phyloP scores from a whole-genome alignment of 2,888 invertebrate species.

The Ennomos erosarius region DNA sequence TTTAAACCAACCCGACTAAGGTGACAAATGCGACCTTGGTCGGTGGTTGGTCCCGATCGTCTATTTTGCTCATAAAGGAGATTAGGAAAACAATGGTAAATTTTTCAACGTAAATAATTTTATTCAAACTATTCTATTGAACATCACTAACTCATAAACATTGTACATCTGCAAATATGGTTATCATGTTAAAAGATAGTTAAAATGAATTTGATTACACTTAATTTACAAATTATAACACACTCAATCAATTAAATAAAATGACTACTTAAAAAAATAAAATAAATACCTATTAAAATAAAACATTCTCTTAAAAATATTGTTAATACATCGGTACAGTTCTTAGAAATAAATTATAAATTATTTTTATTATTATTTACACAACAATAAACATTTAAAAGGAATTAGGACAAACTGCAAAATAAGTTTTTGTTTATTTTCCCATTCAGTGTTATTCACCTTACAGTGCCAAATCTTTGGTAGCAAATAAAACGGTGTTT shows the following conservation, averaged over 20 bases:
- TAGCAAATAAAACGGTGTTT: slow-evolving; percentile 38
- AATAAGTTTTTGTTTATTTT: slow-evolving; percentile 21
- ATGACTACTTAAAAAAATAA: slow-evolving; percentile 73
- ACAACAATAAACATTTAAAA: slow-evolving; percentile 52
- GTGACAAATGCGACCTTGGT: too few species aligned
- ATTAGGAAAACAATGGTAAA: slow-evolving; percentile 66
- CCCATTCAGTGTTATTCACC: slow-evolving; percentile 14
- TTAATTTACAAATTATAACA: slow-evolving; percentile 68
- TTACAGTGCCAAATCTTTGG: slow-evolving; percentile 42
- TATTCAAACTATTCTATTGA: slow-evolving; percentile 85
- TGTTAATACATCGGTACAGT: slow-evolving; percentile 74
- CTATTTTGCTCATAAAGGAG: too few species aligned
- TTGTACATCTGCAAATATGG: slow-evolving; percentile 85
- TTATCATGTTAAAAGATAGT: slow-evolving; percentile 57
- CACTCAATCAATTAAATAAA: slow-evolving; percentile 76
- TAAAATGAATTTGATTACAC: slow-evolving; percentile 68
- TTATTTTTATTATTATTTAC: slow-evolving; percentile 61
- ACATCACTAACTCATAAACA: slow-evolving; percentile 85
- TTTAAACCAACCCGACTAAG: too few species aligned
- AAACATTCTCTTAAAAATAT: slow-evolving; percentile 68
- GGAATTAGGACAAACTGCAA: slow-evolving; percentile 56
- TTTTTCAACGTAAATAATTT: slow-evolving; percentile 85
- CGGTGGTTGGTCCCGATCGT: too few species aligned
- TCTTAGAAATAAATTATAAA: slow-evolving; percentile 65
- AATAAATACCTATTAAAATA: slow-evolving; percentile 81